Base-by-base conservation (phyloP, 2,113 vertebrate species). In the Hippoglossus stenolepis region DNA sequence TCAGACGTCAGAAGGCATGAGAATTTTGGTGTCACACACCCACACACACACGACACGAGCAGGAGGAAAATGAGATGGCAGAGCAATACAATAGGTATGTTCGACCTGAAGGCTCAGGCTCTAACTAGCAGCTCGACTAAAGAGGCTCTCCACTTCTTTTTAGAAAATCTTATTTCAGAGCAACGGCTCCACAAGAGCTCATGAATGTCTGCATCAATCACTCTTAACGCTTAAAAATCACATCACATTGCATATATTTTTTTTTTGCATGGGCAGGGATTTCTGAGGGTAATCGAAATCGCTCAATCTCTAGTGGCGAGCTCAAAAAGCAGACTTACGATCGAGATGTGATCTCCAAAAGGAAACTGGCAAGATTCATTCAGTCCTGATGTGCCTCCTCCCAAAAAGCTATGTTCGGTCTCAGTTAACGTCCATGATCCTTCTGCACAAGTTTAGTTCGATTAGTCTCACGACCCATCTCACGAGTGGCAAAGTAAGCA, bases 81-180 rank as follows among this genome's bases (percentile, higher is more conserved):
- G 45, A 69, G 28, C 79, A 69, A 79, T 66, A 65, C 64, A 11
- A 74, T 59, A 73, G 75, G 62, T 70, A 61, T 43, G 79, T 83
- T 31, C 76, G 51, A 77, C 54, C 76, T 83, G 76, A 62, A 69
- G 51, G 61, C 69, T 45, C 51, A 71, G 65, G 74, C 40, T 74
- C 62, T 61, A 76, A 67, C 81, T 77, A 71, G 61, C 54, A 59
- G 70, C 54, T 66, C 59, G 65, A 53, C 57, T 69, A 65, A 79
- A 85, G 38, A 73, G 69, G 40, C 24, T 70, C 11, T 65, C 62
- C 26, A 38, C 38, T 47, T 75, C 67, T 67, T 73, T 73, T 65
- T 3, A 65, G 70, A 82, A 77, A 73, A 24, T 83, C 59, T 70
- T 57, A 60, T 78, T 85, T 73, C 73, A 67, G 43, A 70, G 65